Conservation (phyloP, 2,888 invertebrate species). For the Cryptosula pallasiana region DNA sequence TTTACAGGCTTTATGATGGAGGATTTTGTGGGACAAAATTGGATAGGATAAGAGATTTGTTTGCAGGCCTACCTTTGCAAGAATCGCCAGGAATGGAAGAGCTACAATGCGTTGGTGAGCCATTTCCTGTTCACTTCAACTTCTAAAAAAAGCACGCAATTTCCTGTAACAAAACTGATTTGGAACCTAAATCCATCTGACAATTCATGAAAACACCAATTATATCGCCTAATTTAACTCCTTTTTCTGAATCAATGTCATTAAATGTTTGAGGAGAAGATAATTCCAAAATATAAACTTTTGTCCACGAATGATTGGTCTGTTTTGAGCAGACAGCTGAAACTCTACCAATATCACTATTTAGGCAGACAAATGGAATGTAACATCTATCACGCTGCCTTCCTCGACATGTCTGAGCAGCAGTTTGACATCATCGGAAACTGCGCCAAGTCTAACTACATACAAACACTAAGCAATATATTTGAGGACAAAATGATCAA, state of each 20-base stretch:
- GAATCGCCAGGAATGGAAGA: conserved; percentile 1
- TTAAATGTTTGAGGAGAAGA: no score
- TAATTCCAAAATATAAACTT: no score
- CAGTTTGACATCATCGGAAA: conserved; percentile 6
- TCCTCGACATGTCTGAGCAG: conserved; percentile 20
- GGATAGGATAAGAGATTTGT: conserved; percentile 10
- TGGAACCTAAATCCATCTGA: no score
- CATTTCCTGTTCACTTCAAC: no score
- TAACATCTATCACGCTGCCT: background rate
- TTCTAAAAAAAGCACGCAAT: no score
- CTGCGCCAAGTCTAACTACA: background rate
- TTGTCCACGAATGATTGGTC: no score
- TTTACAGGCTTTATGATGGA: background rate
- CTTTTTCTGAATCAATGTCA: no score
- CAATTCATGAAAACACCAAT: no score
- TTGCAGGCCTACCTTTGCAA: background rate
- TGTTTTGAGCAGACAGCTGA: no score
- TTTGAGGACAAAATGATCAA: conserved; percentile 4
- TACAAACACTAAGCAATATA: background rate
- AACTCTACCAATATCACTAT: no score
- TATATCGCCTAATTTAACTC: no score
- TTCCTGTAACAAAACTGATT: no score
- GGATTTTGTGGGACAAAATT: conserved; percentile 9
- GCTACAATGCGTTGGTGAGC: conserved; percentile 1
- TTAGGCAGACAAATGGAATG: conserved; percentile 16